Base-by-base conservation (phyloP, 2,113 vertebrate genomes). In the Struthidea cinerea region DNA sequence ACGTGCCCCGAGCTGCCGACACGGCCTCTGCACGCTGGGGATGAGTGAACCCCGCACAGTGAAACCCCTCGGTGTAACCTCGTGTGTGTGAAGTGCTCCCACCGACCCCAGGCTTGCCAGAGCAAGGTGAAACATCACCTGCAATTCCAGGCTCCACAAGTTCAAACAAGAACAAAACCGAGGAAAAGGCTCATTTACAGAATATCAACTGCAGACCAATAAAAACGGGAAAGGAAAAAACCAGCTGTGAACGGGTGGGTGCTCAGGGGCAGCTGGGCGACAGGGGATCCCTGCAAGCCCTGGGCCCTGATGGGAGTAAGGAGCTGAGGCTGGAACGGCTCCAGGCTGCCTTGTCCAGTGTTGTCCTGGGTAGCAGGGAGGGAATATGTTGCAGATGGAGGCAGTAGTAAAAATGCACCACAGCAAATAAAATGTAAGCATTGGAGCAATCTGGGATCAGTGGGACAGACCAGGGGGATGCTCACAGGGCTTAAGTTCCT, bases 1-100 rank as follows among this genome's bases (percentile, higher is more conserved):
- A 39, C 0, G 3, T 10, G 67, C 37, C 59, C 21, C 0, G 28
- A 57, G 76, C 55, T 33, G 68, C 67, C 4, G 2, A 2, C 24
- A 2, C 35, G 11, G 2, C 3, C 16, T 15, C 76, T 13, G 67
- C 47, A 4, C 7, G 9, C 22, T 0, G 39, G 28, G 37, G 6
- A 10, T 0, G 13, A 61, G 78, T 2, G 1, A 50, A 2, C 7
- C 70, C 39, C 13, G 33, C 53, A 9, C 46, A 4, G 8, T 2
- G 33, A 50, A 37, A 49, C 3, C 81, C 65, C 13, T 1, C 59
- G 1, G 39, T 1, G 6, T 1, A 23, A 23, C 70, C 37, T 13
- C 5, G 7, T 0, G 71, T 5, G 9, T 11, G 71, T 0, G 0
- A 11, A 13, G 57, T 0, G 42, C 42, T 17, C 30, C 26, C 85